A percentile compares a stretch with the other conserved stretches of the same genome.
phyloP scores from a whole-genome alignment of 2,888 invertebrate species.

The Aleiodes testaceus region DNA sequence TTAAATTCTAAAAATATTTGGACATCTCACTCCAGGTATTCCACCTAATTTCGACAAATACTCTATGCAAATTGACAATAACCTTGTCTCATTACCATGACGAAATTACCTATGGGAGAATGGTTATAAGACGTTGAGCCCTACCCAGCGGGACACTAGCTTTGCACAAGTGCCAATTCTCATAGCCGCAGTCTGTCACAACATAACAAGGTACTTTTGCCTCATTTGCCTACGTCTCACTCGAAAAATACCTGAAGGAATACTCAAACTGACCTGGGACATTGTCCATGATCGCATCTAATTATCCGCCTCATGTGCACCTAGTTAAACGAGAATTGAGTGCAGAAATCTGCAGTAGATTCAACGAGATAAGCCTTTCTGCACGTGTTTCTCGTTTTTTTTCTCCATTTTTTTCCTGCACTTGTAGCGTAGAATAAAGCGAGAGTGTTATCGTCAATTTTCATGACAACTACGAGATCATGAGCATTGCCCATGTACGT shows the following conservation, averaged over 20 bases:
- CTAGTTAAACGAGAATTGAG: no score
- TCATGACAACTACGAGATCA: no score
- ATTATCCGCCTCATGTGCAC: no score
- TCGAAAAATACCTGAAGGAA: constrained; percentile 12
- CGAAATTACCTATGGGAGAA: constrained; percentile 45
- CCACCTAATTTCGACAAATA: constrained; percentile 63
- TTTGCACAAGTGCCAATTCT: not conserved
- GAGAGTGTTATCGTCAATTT: no score
- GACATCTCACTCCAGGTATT: constrained; percentile 61
- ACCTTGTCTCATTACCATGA: constrained; percentile 62
- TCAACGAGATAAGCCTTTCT: no score
- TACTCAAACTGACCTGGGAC: constrained; percentile 1
- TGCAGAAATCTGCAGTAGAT: no score
- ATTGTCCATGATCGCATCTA: no score
- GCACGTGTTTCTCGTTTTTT: no score
- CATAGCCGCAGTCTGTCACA: constrained; percentile 5
- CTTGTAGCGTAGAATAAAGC: no score
- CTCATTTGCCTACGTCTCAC: constrained; percentile 18
- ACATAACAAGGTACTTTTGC: not conserved
- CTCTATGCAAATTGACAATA: constrained; percentile 64
- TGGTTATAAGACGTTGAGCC: not conserved
- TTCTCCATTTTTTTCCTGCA: no score
- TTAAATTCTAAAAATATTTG: constrained; percentile 53
- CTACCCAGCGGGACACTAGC: constrained; percentile 42
- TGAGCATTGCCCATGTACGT: no score